phyloP scores from a whole-genome alignment of 2,797 vertebrate species.

The Megalops cyprinoides region DNA sequence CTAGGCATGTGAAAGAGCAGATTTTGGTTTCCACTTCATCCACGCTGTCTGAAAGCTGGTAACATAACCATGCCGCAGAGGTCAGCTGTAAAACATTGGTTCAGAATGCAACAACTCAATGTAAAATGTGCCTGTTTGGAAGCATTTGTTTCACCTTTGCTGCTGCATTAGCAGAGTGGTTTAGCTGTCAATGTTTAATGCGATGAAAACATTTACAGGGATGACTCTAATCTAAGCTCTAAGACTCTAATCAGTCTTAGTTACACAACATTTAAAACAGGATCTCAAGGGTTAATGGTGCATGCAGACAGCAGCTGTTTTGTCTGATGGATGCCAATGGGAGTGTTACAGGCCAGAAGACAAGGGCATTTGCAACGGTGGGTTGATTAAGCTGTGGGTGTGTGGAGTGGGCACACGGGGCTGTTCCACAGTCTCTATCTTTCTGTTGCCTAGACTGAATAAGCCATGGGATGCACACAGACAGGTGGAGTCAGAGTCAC shows the following conservation, averaged over 20 bases:
- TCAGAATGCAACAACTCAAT: background rate
- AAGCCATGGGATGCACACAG: slow-evolving; percentile 4
- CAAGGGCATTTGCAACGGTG: background rate
- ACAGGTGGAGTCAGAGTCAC: slow-evolving; percentile 6
- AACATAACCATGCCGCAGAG: background rate
- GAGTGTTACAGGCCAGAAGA: background rate
- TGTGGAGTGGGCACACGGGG: background rate
- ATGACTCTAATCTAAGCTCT: no score
- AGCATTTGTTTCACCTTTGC: background rate
- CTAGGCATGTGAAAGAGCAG: background rate
- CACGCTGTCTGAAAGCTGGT: background rate
- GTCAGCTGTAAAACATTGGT: background rate
- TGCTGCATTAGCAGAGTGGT: background rate
- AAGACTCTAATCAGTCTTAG: slow-evolving; percentile 32
- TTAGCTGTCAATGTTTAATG: slow-evolving; percentile 3
- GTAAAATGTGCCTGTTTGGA: background rate
- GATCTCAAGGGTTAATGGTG: slow-evolving; percentile 40
- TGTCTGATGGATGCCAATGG: slow-evolving; percentile 5
- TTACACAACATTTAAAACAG: slow-evolving; percentile 39
- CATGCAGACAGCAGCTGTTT: slow-evolving; percentile 41
- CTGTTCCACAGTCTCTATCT: background rate
- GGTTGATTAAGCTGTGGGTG: slow-evolving; percentile 3
- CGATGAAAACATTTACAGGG: slow-evolving; percentile 21
- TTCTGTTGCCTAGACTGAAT: background rate
- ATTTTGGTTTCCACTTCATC: background rate